A percentile compares a stretch with the other conserved stretches of the same genome.
Conservation (phyloP, 2,113 vertebrate genomes). For the Stigmatopora argus region DNA sequence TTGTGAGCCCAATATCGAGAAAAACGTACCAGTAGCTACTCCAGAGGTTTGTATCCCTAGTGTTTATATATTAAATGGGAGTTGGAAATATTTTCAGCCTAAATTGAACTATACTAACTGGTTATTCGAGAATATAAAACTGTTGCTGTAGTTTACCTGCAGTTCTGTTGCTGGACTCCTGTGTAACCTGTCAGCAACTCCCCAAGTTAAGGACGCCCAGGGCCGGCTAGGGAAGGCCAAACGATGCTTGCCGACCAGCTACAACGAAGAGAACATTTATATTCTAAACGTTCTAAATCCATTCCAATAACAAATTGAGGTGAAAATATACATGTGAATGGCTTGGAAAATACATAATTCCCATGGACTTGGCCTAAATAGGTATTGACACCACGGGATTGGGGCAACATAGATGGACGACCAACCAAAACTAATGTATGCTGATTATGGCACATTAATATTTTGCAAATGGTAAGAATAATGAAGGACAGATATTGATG, state of each 20-base stretch:
- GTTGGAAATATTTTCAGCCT: too few species aligned
- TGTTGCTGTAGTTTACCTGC: constrained; percentile 64
- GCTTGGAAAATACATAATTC: too few species aligned
- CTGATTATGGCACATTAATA: rapidly evolving
- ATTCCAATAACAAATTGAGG: too few species aligned
- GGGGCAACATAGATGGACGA: neutral
- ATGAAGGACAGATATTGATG: constrained; percentile 28
- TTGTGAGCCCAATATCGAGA: too few species aligned
- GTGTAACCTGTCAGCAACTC: constrained; percentile 35
- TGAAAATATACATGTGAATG: too few species aligned
- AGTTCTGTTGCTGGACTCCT: constrained; percentile 39
- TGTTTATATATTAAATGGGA: too few species aligned
- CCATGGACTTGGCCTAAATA: too few species aligned
- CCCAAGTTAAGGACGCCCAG: constrained; percentile 39
- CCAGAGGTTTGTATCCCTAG: too few species aligned
- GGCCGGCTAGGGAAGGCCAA: constrained; percentile 59
- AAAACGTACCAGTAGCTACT: too few species aligned
- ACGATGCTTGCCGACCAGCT: constrained; percentile 74
- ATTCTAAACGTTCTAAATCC: neutral
- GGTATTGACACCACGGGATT: neutral
- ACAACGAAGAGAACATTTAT: constrained; percentile 21
- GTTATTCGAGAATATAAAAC: neutral
- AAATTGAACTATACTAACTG: too few species aligned
- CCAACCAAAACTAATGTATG: rapidly evolving
- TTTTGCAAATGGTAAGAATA: rapidly evolving